A percentile compares a stretch with the other conserved stretches of the same genome.
Conservation (phyloP, 2,797 vertebrate genomes). For the Chelon labrosus region DNA sequence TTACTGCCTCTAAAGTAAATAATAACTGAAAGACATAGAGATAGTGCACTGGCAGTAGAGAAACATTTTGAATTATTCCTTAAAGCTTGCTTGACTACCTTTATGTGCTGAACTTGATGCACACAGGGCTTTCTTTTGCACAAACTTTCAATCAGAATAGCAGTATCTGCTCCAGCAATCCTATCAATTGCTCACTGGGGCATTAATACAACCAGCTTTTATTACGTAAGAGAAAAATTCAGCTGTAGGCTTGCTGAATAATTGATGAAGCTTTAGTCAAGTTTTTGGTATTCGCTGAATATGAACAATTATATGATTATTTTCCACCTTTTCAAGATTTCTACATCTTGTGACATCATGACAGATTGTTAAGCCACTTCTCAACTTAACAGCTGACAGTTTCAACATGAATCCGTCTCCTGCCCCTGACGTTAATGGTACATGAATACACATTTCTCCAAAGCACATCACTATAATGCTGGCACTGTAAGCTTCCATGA, state of each 20-base stretch:
- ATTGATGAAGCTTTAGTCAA: conserved; percentile 29
- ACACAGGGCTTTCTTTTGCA: conserved; percentile 1
- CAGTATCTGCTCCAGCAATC: conserved; percentile 25
- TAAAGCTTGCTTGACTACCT: background rate
- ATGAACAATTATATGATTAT: conserved; percentile 2
- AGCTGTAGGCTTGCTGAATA: conserved; percentile 26
- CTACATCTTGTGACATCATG: background rate
- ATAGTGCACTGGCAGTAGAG: background rate
- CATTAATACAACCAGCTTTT: conserved; percentile 9
- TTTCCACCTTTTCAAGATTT: conserved; percentile 2
- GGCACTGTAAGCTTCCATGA: conserved; percentile 43
- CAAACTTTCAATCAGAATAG: conserved; percentile 16
- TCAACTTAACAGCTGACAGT: background rate
- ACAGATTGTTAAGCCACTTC: background rate
- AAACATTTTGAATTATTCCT: conserved; percentile 4
- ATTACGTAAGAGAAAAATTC: conserved; percentile 18
- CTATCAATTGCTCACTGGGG: conserved; percentile 14
- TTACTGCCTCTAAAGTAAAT: background rate
- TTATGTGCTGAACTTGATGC: background rate
- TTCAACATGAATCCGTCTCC: background rate
- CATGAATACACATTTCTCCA: conserved; percentile 19
- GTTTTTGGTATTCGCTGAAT: conserved; percentile 13
- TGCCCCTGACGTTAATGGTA: background rate
- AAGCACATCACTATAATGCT: conserved; percentile 38
- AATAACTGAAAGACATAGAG: background rate